Base-by-base conservation (phyloP, 35 echinoderm and acorn worm genomes). In the Patiria miniata region DNA sequence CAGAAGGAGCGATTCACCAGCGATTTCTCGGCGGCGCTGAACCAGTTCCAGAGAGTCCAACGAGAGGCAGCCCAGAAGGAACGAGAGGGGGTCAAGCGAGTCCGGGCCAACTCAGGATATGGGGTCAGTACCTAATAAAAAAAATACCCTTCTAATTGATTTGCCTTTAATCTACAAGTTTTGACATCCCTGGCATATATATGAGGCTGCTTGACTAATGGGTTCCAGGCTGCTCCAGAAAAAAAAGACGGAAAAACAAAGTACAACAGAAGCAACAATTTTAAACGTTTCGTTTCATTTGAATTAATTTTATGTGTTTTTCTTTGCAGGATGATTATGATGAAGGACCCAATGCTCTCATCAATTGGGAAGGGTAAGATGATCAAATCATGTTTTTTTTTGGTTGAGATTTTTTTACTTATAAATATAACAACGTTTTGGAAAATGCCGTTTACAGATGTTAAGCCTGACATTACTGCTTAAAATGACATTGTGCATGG, bases 1-100 rank as follows among this genome's bases (percentile, higher is more conserved):
- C 96, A 99, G 83, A 99, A 78, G 81, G 96, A 99, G 28, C 56
- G 96, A 81, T 83, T 99, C 17, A 99, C 96, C 39, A 94, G 83
- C 77, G 96, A 99, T 26, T 99, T 99, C 83, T 92, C 92, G 5
- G 79, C 93, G 17, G 86, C 92, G 19, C 73, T 99, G 0, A 99
- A 99, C 65, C 89, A 94, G 17, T 99, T 99, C 81, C 96, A 99
- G 79, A 89, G 89, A 17, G 89, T 95, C 8, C 96, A 99, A 78
- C 52, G 96, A 76, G 89, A 94, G 39, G 96, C 96, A 39, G 96
- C 90, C 5, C 68, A 94, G 69, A 88, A 87, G 42, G 93, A 94
- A 57, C 78, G 90, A 28, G 89, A 94, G 54, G 88, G 81, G 33
- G 85, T 92, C 8, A 83, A 81, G 17, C 89, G 93, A 39, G 96